Percentiles rank a stretch among this genome's conserved stretches.
phyloP scores from a whole-genome alignment of 2,797 vertebrate genomes.

The Microctenopoma stevenorrisi region DNA sequence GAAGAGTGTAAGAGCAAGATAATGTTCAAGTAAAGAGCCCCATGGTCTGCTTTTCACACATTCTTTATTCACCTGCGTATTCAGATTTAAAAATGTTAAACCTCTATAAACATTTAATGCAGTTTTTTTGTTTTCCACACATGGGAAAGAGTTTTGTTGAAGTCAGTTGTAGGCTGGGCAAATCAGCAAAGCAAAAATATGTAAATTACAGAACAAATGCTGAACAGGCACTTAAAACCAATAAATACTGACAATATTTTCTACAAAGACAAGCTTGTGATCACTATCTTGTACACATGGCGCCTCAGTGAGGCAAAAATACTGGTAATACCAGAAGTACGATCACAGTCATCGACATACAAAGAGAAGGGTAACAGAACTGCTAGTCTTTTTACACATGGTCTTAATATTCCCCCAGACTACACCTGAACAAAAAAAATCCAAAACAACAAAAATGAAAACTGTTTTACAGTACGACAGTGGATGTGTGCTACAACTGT shows the following conservation, averaged over 20 bases:
- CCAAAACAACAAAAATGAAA: not conserved
- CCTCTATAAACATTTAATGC: conserved; percentile 2
- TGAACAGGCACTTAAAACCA: conserved; percentile 23
- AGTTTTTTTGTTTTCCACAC: conserved; percentile 4
- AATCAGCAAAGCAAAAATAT: conserved; percentile 18
- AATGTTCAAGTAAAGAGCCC: not conserved
- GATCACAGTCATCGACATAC: not conserved
- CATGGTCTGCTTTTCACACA: conserved; percentile 14
- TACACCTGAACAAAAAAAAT: not conserved
- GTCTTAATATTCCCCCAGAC: not conserved
- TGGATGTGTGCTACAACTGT: not conserved
- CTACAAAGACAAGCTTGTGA: not conserved
- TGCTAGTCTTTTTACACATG: not conserved
- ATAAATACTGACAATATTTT: conserved; percentile 44
- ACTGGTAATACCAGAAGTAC: not conserved
- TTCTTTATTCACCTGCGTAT: conserved; percentile 41
- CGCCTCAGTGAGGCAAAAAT: not conserved
- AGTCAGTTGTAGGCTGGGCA: not conserved
- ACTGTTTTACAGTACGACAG: not conserved
- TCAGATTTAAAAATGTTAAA: not conserved
- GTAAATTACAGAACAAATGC: conserved; percentile 14
- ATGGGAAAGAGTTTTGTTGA: not conserved
- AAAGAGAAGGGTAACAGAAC: not conserved
- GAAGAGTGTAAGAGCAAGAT: not conserved
- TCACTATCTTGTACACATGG: not conserved